Percentiles rank a stretch among this genome's conserved stretches.
Conservation (phyloP, 1,140 invertebrate species). For the Rhopalosiphum padi region DNA sequence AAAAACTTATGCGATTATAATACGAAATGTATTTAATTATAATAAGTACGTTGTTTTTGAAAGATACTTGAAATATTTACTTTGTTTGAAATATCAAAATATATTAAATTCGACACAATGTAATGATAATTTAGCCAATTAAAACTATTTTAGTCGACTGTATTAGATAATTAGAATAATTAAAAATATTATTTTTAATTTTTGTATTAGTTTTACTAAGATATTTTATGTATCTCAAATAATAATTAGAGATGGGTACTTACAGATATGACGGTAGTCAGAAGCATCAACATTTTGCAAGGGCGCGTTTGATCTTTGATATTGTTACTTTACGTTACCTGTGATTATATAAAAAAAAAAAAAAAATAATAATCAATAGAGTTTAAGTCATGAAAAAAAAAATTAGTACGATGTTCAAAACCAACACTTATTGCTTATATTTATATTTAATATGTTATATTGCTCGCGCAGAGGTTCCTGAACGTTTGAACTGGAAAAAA, state of each 20-base stretch:
- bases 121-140: too few species aligned
- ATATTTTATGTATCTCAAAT: not conserved
- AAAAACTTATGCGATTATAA: not conserved
- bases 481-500: slow-evolving; percentile 49
- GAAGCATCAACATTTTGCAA: not conserved
- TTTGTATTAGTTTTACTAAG: not conserved
- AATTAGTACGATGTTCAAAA: not conserved
- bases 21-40: not conserved
- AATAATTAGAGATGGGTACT: not conserved
- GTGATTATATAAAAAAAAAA: slow-evolving; percentile 42
- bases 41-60: not conserved
- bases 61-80: not conserved
- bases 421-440: not conserved
- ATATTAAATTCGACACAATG: too few species aligned
- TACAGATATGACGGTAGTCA: slow-evolving; percentile 26
- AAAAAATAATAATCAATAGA: not conserved
- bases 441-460: not conserved
- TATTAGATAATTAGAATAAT: too few species aligned
- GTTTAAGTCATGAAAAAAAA: not conserved
- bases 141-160: too few species aligned
- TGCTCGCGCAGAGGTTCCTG: not conserved
- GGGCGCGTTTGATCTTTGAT: not conserved
- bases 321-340: not conserved
- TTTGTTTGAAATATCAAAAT: too few species aligned
- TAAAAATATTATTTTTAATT: not conserved